Percentiles rank a stretch among this genome's conserved stretches.
Conservation (phyloP, 2,888 invertebrate species). For the Athetis lepigone region DNA sequence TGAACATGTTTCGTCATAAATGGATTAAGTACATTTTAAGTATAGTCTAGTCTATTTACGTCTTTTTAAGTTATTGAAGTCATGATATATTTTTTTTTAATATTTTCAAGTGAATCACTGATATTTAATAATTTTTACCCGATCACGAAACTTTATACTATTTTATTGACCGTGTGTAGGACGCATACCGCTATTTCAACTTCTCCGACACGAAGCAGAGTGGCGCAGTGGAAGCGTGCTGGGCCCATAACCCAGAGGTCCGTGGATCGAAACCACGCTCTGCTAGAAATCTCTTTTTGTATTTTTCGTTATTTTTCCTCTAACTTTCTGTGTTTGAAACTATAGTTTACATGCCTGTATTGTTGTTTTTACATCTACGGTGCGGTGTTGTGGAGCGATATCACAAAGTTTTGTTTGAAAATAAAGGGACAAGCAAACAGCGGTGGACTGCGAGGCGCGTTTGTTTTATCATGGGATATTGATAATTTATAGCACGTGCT, state of each 20-base stretch:
- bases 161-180: neutral
- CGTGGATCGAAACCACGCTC: constrained; percentile 97
- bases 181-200: constrained; percentile 64
- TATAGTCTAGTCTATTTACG: no score
- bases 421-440: constrained; percentile 82
- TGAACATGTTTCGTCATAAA: neutral
- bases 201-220: constrained; percentile 81
- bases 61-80: neutral
- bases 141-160: accelerated
- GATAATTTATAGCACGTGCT: constrained; percentile 87
- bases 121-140: neutral
- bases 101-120: neutral
- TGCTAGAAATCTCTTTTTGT: constrained; percentile 86
- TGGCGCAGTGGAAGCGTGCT: constrained; percentile 96
- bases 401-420: constrained; percentile 80
- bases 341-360: constrained; percentile 24
- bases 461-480: constrained; percentile 90
- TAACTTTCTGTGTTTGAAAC: constrained; percentile 30
- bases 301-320: constrained; percentile 37
- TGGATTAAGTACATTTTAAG: neutral
- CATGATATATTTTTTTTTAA: no score
- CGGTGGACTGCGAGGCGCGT: constrained; percentile 65
- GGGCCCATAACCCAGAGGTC: constrained; percentile 97
- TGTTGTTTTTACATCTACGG: constrained; percentile 50
- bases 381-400: constrained; percentile 60